phyloP scores from a whole-genome alignment of 2,113 vertebrate genomes.

The Hemiscyllium ocellatum region DNA sequence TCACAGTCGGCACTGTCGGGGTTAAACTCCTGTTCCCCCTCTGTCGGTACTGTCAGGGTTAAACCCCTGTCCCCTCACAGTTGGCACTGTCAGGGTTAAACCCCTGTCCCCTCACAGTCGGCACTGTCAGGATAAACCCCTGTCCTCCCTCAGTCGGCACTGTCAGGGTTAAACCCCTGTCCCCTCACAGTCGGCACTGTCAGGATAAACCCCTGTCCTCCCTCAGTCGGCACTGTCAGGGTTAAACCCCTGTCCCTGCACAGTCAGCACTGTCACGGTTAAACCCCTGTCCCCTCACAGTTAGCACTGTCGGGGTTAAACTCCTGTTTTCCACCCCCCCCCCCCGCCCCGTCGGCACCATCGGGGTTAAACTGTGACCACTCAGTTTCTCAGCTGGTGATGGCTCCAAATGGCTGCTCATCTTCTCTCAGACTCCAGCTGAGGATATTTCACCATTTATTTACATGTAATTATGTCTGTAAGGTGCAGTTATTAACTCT shows the following conservation, averaged over 20 bases:
- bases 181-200: background rate
- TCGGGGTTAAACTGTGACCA: slow-evolving; percentile 8
- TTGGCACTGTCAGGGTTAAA: background rate
- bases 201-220: background rate
- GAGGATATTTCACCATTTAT: slow-evolving; percentile 99
- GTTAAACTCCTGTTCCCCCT: background rate
- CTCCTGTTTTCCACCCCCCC: no score
- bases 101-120: background rate
- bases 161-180: background rate
- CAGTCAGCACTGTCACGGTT: background rate
- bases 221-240: background rate
- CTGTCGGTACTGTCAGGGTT: background rate
- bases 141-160: background rate
- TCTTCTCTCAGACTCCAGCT: slow-evolving; percentile 80
- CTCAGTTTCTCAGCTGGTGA: slow-evolving; percentile 20
- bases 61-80: background rate
- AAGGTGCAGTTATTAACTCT: slow-evolving; percentile 99
- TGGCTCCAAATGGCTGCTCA: slow-evolving; percentile 61
- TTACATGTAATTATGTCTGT: slow-evolving; percentile 99
- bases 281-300: background rate
- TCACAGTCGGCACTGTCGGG: background rate
- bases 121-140: background rate
- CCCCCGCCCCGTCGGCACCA: background rate
- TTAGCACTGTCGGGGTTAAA: background rate
- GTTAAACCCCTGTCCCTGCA: background rate